These are phyloP conservation scores for Nebria salina DNA, from an alignment of 2,888 invertebrate species.

Conservation along the genomic window DNA sequence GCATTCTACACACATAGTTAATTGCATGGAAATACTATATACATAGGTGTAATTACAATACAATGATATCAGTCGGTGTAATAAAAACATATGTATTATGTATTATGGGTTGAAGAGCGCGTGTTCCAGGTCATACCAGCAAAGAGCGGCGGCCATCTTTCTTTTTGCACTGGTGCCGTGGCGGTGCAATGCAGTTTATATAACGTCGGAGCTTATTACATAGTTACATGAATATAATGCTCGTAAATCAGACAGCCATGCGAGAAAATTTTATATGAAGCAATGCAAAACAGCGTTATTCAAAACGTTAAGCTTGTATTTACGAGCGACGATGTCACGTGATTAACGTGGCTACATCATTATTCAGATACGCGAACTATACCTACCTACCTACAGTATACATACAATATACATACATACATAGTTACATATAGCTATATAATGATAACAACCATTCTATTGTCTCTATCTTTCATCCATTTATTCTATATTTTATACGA, in stretches of 20 bases:
- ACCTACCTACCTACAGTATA: background rate
- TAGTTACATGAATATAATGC: slow-evolving; percentile 58
- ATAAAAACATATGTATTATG: slow-evolving; percentile 24
- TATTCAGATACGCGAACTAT: slow-evolving; percentile 47
- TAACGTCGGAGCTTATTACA: slow-evolving; percentile 56
- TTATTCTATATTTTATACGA: background rate
- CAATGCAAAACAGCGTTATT: slow-evolving; percentile 61
- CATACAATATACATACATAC: too few species aligned
- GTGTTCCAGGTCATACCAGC: slow-evolving; percentile 2
- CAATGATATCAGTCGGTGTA: slow-evolving; percentile 17
- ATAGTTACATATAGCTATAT: background rate
- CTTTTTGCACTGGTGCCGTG: background rate
- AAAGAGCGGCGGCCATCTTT: background rate
- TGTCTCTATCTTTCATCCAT: background rate
- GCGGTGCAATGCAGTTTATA: slow-evolving; percentile 1
- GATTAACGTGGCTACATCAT: slow-evolving; percentile 61
- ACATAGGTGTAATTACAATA: slow-evolving; percentile 11
- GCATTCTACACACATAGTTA: background rate
- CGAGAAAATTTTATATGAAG: slow-evolving; percentile 61
- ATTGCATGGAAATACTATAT: slow-evolving; percentile 4
- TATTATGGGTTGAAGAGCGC: background rate
- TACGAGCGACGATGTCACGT: slow-evolving; percentile 59
- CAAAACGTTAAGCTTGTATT: slow-evolving; percentile 61
- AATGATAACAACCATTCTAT: slow-evolving; percentile 1
- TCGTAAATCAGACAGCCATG: slow-evolving; percentile 60